Evolutionary conservation across 2,113 vertebrate genomes (phyloP), one percentile per base, ranked within the genome.

Genomic region (Saccopteryx leptura): DNA sequence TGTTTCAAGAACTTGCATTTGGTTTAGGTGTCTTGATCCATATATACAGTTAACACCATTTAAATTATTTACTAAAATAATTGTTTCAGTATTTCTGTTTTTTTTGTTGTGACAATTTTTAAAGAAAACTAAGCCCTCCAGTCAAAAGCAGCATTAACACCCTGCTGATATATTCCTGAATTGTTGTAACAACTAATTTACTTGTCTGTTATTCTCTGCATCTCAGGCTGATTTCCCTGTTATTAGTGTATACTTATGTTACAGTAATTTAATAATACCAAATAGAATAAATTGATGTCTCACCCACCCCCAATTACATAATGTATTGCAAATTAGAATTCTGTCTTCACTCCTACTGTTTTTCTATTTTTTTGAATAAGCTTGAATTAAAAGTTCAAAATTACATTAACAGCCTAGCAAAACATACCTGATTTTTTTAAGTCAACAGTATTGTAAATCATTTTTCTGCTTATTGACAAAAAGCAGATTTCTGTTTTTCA

Each of bases 341-440:
- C 72, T 89, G 28, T 90, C 58, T 91, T 91, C 58, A 74, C n/a
- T 28, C 48, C n/a, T 63, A 5, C 60, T 33, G 26, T 80, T 65
- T 84, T 61, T 76, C 12, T 74, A 18, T 85, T 83, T 91, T 39
- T 96, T 94, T 63, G 52, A 75, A 24, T 71, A 69, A 82, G 13
- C 46, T 94, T 28, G 23, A 94, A 89, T 85, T 88, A n/a, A 89
- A 88, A 92, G 66, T 92, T 14, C 18, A 72, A 71, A 84, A 65
- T 86, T 86, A 12, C 11, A 56, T 60, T 3, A 82, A 88, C 39
- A 39, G 26, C 9, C 13, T 60, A 61, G 31, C 54, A 80, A 60
- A 69, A 24, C 39, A 84, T 78, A 28, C 50, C 19, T 56, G 24
- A 33, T 58, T 63, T 87, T 90, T 39, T 84, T 50, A 91, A 72